phyloP scores from a whole-genome alignment of 2,113 vertebrate genomes.

The Cynocephalus volans region DNA sequence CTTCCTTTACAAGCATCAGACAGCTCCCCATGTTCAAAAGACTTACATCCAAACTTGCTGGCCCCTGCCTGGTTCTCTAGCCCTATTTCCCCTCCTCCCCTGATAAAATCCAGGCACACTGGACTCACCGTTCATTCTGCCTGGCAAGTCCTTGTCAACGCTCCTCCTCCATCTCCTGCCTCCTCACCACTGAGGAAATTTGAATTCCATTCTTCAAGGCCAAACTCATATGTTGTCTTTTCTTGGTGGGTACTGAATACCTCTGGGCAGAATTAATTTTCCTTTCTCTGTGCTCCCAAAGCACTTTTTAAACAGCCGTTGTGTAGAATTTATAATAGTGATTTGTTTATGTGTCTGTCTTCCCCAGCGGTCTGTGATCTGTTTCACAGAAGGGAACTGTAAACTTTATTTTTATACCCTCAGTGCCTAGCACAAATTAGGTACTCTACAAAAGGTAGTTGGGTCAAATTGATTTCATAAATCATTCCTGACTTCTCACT shows the following conservation, averaged over 20 bases:
- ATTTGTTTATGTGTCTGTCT: neutral
- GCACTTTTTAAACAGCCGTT: neutral
- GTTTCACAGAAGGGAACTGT: neutral
- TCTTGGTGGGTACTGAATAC: neutral
- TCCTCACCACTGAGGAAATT: neutral
- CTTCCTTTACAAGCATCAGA: neutral
- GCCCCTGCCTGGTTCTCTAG: neutral
- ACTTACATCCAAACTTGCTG: neutral
- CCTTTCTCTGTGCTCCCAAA: neutral
- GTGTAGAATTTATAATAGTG: neutral
- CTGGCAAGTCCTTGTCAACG: neutral
- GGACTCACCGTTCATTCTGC: neutral
- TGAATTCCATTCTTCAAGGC: slow-evolving; percentile 3
- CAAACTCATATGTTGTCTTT: neutral
- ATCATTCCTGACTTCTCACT: neutral
- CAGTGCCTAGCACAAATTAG: neutral
- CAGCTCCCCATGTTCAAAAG: neutral
- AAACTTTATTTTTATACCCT: neutral
- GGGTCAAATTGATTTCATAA: neutral
- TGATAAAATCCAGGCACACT: neutral
- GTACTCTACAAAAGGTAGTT: neutral
- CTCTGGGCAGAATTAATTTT: slow-evolving; percentile 6
- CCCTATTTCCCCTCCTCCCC: neutral
- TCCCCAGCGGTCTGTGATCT: neutral
- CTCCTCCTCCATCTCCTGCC: neutral